Percentiles rank a stretch among this genome's conserved stretches.
Conservation (phyloP, 2,797 vertebrate genomes). For the Mionectes olivaceus region DNA sequence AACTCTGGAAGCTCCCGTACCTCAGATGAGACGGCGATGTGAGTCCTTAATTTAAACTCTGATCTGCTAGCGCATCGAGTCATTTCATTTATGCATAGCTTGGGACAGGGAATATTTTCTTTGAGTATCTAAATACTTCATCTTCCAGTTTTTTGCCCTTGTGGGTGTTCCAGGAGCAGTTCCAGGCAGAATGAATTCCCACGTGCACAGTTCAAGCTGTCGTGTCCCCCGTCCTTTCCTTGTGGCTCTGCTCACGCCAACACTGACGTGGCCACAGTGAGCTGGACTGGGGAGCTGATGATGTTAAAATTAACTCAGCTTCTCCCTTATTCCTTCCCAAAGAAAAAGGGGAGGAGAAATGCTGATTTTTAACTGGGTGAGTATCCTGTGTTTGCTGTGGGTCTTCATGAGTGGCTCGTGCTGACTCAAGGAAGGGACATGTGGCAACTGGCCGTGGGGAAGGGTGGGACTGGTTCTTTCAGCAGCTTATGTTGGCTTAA, state of each 20-base stretch:
- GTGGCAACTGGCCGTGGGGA: slow-evolving; percentile 18
- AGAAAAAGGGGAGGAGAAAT: not conserved
- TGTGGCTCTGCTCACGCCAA: not conserved
- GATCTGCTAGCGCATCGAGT: not conserved
- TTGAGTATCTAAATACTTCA: not conserved
- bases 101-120: not conserved
- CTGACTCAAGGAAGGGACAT: slow-evolving; percentile 38
- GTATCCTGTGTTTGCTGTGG: not conserved
- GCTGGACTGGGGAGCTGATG: not conserved
- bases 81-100: not conserved
- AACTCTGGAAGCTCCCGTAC: not conserved
- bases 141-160: not conserved
- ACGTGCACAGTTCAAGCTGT: not conserved
- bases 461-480: slow-evolving; percentile 4
- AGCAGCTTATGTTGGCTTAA: not conserved
- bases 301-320: not conserved
- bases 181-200: not conserved
- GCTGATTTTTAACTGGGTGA: not conserved
- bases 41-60: not conserved
- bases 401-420: not conserved
- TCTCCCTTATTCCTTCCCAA: not conserved
- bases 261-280: not conserved
- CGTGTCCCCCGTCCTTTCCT: not conserved
- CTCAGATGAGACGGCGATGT: not conserved
- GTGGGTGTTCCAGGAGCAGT: not conserved